A percentile compares a stretch with the other conserved stretches of the same genome.
Conservation (phyloP, 1,140 invertebrate genomes). For the Dryas iulia region DNA sequence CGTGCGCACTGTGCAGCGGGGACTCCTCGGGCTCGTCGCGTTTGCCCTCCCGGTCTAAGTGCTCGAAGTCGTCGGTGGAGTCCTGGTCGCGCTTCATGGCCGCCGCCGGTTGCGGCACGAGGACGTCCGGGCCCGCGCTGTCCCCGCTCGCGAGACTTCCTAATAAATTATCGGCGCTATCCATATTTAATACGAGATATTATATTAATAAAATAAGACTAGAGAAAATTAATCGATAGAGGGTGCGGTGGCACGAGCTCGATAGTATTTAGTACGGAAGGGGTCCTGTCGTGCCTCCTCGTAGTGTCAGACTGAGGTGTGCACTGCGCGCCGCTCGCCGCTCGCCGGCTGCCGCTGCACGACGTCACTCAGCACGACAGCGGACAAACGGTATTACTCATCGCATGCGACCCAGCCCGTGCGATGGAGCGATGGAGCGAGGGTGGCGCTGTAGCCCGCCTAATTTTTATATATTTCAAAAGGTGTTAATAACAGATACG, state of each 20-base stretch:
- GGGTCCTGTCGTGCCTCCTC: slow-evolving; percentile 60
- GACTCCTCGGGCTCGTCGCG: slow-evolving; percentile 57
- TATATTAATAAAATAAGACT: slow-evolving; percentile 32
- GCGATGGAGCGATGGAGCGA: slow-evolving; percentile 36
- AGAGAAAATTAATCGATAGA: slow-evolving; percentile 52
- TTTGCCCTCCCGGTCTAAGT: slow-evolving; percentile 80
- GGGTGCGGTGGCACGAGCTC: slow-evolving; percentile 53
- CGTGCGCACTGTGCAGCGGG: slow-evolving; percentile 50
- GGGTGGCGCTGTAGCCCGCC: slow-evolving; percentile 40
- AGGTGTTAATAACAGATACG: neutral
- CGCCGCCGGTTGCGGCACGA: slow-evolving; percentile 24
- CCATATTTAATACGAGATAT: slow-evolving; percentile 45
- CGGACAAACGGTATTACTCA: slow-evolving; percentile 68
- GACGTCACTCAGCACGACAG: slow-evolving; percentile 70
- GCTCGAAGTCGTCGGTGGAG: slow-evolving; percentile 87
- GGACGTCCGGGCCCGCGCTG: slow-evolving; percentile 36
- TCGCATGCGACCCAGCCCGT: slow-evolving; percentile 46
- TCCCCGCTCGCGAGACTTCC: slow-evolving; percentile 61
- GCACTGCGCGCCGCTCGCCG: slow-evolving; percentile 42
- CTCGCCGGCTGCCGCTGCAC: slow-evolving; percentile 54
- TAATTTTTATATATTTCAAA: slow-evolving; percentile 22
- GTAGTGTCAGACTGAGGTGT: slow-evolving; percentile 56
- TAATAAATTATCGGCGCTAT: slow-evolving; percentile 58
- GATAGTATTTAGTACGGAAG: slow-evolving; percentile 39
- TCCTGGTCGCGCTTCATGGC: slow-evolving; percentile 83